Evolutionary conservation across 2,888 invertebrate species (phyloP), one percentile per base, ranked within the genome.

Genomic region (Parnassius orleans): DNA sequence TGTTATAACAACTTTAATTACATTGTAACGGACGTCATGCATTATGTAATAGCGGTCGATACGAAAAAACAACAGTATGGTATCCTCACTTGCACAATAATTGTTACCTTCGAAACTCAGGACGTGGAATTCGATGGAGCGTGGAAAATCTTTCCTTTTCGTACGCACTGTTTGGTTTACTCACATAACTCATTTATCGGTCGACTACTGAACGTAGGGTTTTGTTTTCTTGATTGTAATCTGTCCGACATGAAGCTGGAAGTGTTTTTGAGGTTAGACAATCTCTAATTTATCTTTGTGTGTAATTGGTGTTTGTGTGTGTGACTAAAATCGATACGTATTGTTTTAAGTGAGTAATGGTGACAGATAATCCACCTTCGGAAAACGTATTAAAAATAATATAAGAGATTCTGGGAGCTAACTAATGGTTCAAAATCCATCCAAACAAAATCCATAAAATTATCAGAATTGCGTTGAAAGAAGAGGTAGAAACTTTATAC

Each of bases 61-160:
- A 33, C 41, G 11, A 14, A 53, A 9, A 15, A 58, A 41, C 33
- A 53, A 42, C 52, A 19, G 33, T 15, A 9, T 47, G 33, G 19
- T 33, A 44, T 53, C 59, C 55, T 56, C 55, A 33, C 52, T 54
- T 64, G 60, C 52, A 12, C 42, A 59, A 62, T 57, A 10, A 44
- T 14, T 5, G 41, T 60, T 55, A 42, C 58, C 51, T 63, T 53
- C 50, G 65, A 58, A 65, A 65, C 42, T 46, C 61, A 63, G 65
- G 65, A 63, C 54, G 60, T 11, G 33, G 33, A 12, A 2, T 48
- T 42, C 63, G 61, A 60, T 50, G 64, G 51, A 63, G 65, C 70
- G 66, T 53, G 64, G 44, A 50, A 24, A 54, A 51, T 46, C 12
- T 42, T n/a, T 42, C 48, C 48, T 14, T 48, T 14, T 48, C 14